Evolutionary conservation across 35 echinoderm and acorn worm genomes (phyloP).

Genomic region (Ptychodera flava): DNA sequence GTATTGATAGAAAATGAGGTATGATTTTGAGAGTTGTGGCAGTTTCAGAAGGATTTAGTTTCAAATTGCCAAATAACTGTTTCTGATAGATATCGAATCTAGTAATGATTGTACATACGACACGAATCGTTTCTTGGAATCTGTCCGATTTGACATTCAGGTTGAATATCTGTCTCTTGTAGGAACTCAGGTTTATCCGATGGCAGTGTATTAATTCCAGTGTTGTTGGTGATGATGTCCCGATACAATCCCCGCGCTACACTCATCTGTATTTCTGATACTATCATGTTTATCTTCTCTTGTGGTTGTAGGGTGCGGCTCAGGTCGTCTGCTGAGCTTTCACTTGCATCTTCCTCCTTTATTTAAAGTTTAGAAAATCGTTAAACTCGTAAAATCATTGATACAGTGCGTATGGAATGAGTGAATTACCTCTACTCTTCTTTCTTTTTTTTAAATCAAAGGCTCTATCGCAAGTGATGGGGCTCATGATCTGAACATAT

Average conservation of each 20-base stretch:
- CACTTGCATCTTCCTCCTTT: background rate
- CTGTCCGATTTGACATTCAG: conserved; percentile 21
- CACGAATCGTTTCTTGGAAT: conserved; percentile 30
- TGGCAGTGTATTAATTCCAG: background rate
- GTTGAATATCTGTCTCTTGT: background rate
- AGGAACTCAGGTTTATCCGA: background rate
- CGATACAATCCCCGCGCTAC: background rate
- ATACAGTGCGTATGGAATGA: too few relatives aligned
- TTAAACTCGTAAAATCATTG: too few relatives aligned
- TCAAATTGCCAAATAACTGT: background rate
- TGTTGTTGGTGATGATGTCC: background rate
- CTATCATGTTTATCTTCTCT: background rate
- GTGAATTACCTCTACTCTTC: background rate
- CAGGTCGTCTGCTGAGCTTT: background rate
- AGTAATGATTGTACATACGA: conserved; percentile 9
- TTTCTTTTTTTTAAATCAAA: background rate
- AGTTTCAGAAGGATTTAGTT: background rate
- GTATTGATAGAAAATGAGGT: background rate
- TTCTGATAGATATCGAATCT: background rate
- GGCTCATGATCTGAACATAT: too few relatives aligned
- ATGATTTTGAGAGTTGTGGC: background rate
- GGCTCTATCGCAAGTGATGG: background rate
- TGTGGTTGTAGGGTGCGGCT: background rate
- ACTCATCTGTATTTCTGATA: background rate
- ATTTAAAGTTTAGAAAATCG: background rate